phyloP scores from a whole-genome alignment of 2,113 vertebrate species.

The Dolichallabes microphthalmus region DNA sequence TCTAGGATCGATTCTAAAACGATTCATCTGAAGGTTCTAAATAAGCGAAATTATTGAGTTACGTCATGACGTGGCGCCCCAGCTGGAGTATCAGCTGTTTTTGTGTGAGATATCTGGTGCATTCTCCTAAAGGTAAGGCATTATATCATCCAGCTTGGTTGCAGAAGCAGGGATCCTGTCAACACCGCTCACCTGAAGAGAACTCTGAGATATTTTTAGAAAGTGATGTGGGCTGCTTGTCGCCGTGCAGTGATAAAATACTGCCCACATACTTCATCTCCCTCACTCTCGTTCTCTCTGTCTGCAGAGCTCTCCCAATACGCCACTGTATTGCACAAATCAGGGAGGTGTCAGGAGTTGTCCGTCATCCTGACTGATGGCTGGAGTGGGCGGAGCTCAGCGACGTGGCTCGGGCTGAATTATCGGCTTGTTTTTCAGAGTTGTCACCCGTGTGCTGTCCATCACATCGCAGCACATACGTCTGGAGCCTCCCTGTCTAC shows the following conservation, averaged over 20 bases:
- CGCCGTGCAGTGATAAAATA: constrained; percentile 32
- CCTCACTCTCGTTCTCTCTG: constrained; percentile 3
- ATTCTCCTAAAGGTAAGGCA: neutral
- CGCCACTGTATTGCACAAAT: constrained; percentile 33
- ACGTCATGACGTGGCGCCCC: neutral
- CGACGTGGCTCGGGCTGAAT: constrained; percentile 37
- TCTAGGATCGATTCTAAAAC: no score
- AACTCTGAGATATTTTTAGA: constrained; percentile 29
- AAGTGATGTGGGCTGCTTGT: constrained; percentile 34
- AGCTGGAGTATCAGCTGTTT: neutral
- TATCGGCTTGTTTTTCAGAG: constrained; percentile 46
- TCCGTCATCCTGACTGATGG: constrained; percentile 45
- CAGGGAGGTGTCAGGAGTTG: constrained; percentile 22
- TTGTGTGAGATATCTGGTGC: neutral
- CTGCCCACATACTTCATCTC: constrained; percentile 29
- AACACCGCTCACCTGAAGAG: constrained; percentile 22
- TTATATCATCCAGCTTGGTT: constrained; percentile 16
- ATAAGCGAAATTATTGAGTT: neutral
- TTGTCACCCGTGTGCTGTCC: constrained; percentile 36
- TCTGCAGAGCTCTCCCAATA: neutral
- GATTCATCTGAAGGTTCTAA: neutral
- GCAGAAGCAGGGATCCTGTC: constrained; percentile 20
- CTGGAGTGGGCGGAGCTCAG: constrained; percentile 32
- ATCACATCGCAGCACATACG: constrained; percentile 17
- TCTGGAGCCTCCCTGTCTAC: constrained; percentile 39